A percentile compares a stretch with the other conserved stretches of the same genome.
phyloP scores from a whole-genome alignment of 2,888 invertebrate genomes.

The Aphodius sticticus region DNA sequence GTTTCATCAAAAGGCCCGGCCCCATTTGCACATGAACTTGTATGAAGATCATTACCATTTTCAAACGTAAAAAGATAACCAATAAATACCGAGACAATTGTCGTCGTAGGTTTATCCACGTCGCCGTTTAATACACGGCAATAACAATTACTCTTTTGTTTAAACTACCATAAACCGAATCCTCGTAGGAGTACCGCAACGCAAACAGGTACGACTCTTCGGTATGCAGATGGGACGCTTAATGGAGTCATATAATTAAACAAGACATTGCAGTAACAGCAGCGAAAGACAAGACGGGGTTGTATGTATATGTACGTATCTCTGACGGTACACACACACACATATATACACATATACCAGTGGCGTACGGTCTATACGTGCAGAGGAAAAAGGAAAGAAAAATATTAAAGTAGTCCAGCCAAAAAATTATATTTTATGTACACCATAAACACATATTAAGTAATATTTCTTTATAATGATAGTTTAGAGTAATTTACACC shows the following conservation, averaged over 20 bases:
- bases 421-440: too few species aligned
- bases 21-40: background rate
- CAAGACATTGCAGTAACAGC: conserved; percentile 39
- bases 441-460: too few species aligned
- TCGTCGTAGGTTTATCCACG: background rate
- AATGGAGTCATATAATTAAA: conserved; percentile 44
- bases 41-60: background rate
- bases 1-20: background rate
- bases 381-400: too few species aligned
- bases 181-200: conserved; percentile 30
- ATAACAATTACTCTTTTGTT: conserved; percentile 36
- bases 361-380: too few species aligned
- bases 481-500: too few species aligned
- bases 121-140: conserved; percentile 20
- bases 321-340: background rate
- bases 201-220: conserved; percentile 37
- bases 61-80: background rate
- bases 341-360: background rate
- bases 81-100: background rate
- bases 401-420: too few species aligned
- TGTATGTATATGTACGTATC: conserved; percentile 27
- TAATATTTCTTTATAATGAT: too few species aligned
- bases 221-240: conserved; percentile 41
- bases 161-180: conserved; percentile 34
- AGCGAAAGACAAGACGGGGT: conserved; percentile 26